Percentiles rank a stretch among this genome's conserved stretches.
phyloP scores from a whole-genome alignment of 2,113 vertebrate genomes.

The Nicator chloris region DNA sequence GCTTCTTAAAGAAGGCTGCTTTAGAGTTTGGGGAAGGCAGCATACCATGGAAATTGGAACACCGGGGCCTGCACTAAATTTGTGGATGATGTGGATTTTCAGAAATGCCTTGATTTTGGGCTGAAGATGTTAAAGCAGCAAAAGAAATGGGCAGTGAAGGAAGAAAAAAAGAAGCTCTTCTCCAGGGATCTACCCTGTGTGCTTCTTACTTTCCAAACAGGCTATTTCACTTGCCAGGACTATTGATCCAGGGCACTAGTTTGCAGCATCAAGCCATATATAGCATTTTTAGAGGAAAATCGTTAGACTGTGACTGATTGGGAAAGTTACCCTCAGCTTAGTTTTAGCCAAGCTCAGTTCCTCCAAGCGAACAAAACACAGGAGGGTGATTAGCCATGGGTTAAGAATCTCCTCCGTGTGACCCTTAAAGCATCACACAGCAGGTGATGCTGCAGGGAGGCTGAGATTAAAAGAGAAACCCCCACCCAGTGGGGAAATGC shows the following conservation, averaged over 20 bases:
- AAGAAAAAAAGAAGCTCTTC: neutral
- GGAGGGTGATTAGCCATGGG: neutral
- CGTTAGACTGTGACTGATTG: neutral
- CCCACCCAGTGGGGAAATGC: neutral
- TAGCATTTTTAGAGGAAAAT: conserved; percentile 32
- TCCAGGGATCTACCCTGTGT: neutral
- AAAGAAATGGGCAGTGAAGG: neutral
- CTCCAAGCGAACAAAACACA: neutral
- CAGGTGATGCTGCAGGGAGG: neutral
- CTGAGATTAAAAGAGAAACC: neutral
- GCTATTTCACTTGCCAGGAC: neutral
- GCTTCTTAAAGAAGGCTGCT: neutral
- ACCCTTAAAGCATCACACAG: neutral
- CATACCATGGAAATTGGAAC: neutral
- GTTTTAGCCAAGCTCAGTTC: conserved; percentile 8
- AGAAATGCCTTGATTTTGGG: neutral
- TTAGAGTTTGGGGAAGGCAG: neutral
- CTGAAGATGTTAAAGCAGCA: neutral
- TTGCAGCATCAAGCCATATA: neutral
- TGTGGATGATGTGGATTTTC: neutral
- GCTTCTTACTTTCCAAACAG: neutral
- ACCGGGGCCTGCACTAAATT: neutral
- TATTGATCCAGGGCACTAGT: conserved; percentile 10
- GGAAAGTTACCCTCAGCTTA: neutral
- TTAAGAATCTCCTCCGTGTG: neutral